Conservation (phyloP, 2,888 invertebrate species). For the Hoplodrina blanda region DNA sequence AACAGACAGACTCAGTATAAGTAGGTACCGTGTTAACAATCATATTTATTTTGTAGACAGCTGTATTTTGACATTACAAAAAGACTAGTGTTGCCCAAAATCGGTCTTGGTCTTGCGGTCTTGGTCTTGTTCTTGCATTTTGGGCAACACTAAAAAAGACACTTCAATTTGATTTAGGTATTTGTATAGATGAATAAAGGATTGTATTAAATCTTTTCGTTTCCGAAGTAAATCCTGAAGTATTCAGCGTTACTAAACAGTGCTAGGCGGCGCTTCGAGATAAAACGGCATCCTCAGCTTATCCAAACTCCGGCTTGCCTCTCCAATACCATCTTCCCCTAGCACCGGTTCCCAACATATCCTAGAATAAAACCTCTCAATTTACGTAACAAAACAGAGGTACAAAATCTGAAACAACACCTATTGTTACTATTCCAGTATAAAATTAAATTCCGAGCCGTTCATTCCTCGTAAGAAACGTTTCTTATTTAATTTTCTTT, state of each 20-base stretch:
- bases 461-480: constrained; percentile 57
- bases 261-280: constrained; percentile 24
- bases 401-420: constrained; percentile 35
- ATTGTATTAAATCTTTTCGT: constrained; percentile 22
- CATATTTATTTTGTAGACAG: no score
- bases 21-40: no score
- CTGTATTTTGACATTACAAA: no score
- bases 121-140: no score
- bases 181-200: background rate
- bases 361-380: constrained; percentile 7
- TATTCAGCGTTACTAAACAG: constrained; percentile 14
- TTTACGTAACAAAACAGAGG: constrained; percentile 8
- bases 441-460: constrained; percentile 59
- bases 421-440: constrained; percentile 55
- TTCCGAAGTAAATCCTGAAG: constrained; percentile 14
- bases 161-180: no score
- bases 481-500: constrained; percentile 72
- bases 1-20: no score
- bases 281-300: constrained; percentile 48
- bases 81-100: no score
- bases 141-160: no score
- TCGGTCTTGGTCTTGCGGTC: no score
- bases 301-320: constrained; percentile 27
- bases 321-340: constrained; percentile 26
- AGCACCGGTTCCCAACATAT: constrained; percentile 61